Evolutionary conservation across 2,113 vertebrate genomes (phyloP).

Genomic region (Spermophilus dauricus): DNA sequence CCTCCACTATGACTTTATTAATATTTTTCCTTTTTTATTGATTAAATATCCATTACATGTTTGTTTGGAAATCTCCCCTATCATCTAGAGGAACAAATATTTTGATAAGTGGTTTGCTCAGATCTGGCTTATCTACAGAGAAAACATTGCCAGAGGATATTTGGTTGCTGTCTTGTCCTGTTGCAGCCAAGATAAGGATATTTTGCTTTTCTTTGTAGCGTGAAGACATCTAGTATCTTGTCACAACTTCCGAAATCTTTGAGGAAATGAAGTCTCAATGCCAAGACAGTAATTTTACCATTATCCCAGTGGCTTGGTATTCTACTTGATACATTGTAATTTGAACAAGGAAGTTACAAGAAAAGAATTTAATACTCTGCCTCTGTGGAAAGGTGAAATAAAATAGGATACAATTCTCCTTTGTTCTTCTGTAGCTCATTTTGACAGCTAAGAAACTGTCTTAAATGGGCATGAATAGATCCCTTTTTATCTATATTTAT

Average conservation of each 20-base stretch:
- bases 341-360: constrained; percentile 70
- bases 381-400: constrained; percentile 39
- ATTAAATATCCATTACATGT: background rate
- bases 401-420: constrained; percentile 44
- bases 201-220: constrained; percentile 45
- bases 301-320: background rate
- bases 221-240: constrained; percentile 24
- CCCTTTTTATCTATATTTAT: background rate
- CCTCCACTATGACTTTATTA: background rate
- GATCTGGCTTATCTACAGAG: background rate
- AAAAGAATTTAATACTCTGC: background rate
- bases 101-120: constrained; percentile 61
- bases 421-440: constrained; percentile 55
- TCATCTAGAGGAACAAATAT: background rate
- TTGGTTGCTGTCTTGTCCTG: constrained; percentile 36
- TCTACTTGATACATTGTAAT: background rate
- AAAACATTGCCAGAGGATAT: background rate
- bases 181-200: background rate
- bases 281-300: constrained; percentile 31
- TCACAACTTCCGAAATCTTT: constrained; percentile 62
- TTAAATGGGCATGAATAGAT: background rate
- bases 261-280: constrained; percentile 44
- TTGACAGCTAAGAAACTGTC: background rate
- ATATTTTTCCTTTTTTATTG: background rate
- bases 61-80: background rate